A percentile compares a stretch with the other conserved stretches of the same genome.
phyloP scores from a whole-genome alignment of 2,113 vertebrate genomes.

The Neotoma lepida region DNA sequence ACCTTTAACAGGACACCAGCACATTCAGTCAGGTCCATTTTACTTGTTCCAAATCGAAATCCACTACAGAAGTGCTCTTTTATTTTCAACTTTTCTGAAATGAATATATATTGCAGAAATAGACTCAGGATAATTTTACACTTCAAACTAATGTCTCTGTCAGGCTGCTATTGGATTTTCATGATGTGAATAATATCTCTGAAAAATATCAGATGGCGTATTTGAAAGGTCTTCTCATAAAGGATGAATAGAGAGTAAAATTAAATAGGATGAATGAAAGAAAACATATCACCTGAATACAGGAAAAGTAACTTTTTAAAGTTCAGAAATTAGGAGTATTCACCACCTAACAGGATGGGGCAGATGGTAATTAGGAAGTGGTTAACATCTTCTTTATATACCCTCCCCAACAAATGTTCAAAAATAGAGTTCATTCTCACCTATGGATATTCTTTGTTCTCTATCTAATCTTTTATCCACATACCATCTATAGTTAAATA shows the following conservation, averaged over 20 bases:
- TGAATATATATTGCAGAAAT: slow-evolving; percentile 53
- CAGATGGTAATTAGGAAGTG: neutral
- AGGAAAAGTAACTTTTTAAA: neutral
- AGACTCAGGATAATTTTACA: slow-evolving; percentile 48
- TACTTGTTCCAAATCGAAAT: slow-evolving; percentile 65
- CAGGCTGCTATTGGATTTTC: neutral
- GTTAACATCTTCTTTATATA: neutral
- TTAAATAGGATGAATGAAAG: neutral
- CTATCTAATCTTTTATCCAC: neutral
- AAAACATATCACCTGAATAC: neutral
- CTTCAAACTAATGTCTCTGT: slow-evolving; percentile 44
- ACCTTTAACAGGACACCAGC: neutral
- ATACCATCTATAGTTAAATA: neutral
- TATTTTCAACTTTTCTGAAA: neutral
- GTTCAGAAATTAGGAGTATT: neutral
- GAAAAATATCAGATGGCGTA: neutral
- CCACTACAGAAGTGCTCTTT: neutral
- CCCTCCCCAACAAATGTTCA: neutral
- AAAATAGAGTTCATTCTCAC: neutral
- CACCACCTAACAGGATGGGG: neutral
- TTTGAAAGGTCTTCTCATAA: slow-evolving; percentile 5
- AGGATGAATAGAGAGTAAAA: slow-evolving; percentile 27
- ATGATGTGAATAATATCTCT: neutral
- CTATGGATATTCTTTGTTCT: neutral
- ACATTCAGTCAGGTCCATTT: neutral